Percentiles rank a stretch among this genome's conserved stretches.
Evolutionary conservation across 1,140 invertebrate species (phyloP).

Genomic region (Eriosoma lanigerum): DNA sequence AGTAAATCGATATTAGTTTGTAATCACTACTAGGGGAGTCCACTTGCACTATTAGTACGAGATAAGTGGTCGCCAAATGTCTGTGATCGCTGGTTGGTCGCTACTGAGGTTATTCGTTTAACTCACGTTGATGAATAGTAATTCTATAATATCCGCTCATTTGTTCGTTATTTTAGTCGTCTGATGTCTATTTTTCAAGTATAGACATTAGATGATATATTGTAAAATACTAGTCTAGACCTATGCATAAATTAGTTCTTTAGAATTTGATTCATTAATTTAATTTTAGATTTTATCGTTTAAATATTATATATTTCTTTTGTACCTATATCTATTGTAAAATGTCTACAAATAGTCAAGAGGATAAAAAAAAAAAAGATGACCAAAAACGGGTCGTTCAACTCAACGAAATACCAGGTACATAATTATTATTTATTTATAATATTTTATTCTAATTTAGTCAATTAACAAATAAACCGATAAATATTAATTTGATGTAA

Average conservation of each 20-base stretch:
- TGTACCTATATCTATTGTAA: background rate
- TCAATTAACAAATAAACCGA: too few relatives aligned
- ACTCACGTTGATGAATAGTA: constrained; percentile 40
- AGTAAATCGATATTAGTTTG: background rate
- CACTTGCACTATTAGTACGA: background rate
- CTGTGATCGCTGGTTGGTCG: constrained; percentile 30
- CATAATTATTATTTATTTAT: too few relatives aligned
- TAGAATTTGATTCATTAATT: too few relatives aligned
- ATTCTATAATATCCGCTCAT: constrained; percentile 12
- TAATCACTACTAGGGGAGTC: constrained; percentile 42
- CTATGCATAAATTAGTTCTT: too few relatives aligned
- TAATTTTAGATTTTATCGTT: too few relatives aligned
- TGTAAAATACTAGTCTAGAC: too few relatives aligned
- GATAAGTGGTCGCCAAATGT: constrained; percentile 46
- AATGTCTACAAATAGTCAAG: constrained; percentile 23
- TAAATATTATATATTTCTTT: background rate
- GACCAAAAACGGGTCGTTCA: constrained; percentile 23
- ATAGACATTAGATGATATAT: too few relatives aligned
- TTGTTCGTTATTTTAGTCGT: constrained; percentile 23
- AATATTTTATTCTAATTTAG: too few relatives aligned
- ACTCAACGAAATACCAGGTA: constrained; percentile 4
- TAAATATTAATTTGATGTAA: too few relatives aligned
- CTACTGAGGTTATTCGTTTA: constrained; percentile 22
- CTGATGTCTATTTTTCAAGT: background rate
- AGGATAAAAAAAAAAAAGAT: constrained; percentile 35